These are phyloP conservation scores for Cynodonichthys magdalenae DNA, from an alignment of 2,797 vertebrate genomes.

Conservation along the genomic window DNA sequence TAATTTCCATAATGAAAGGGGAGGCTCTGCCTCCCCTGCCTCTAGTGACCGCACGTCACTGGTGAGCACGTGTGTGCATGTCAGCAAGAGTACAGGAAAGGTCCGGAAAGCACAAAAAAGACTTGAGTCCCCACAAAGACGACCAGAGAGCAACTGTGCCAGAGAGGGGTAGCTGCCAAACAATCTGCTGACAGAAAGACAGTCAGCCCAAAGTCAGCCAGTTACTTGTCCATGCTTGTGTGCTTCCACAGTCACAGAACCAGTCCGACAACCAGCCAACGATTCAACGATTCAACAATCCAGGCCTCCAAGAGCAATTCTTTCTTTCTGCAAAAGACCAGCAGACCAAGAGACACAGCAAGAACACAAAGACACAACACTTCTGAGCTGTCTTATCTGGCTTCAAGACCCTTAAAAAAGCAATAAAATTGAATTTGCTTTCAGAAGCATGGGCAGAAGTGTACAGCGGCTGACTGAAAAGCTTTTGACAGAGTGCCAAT, in stretches of 20 bases:
- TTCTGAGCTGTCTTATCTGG: slow-evolving; percentile 47
- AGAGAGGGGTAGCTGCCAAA: slow-evolving; percentile 62
- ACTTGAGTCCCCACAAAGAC: slow-evolving; percentile 56
- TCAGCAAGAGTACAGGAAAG: slow-evolving; percentile 30
- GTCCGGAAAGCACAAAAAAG: slow-evolving; percentile 59
- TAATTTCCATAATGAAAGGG: too few relatives aligned
- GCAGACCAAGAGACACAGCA: slow-evolving; percentile 48
- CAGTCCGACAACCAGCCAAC: slow-evolving; percentile 49
- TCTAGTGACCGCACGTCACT: too few relatives aligned
- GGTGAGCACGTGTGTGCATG: slow-evolving; percentile 11
- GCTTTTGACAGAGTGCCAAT: too few relatives aligned
- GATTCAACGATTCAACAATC: slow-evolving; percentile 48
- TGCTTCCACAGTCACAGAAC: slow-evolving; percentile 3
- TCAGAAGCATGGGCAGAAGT: slow-evolving; percentile 1
- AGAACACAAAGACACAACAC: slow-evolving; percentile 44
- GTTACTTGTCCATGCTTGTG: slow-evolving; percentile 12
- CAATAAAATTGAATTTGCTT: slow-evolving; percentile 12
- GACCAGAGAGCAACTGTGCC: slow-evolving; percentile 54
- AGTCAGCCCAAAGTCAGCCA: slow-evolving; percentile 54
- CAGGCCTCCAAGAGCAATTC: slow-evolving; percentile 63
- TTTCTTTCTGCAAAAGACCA: slow-evolving; percentile 67
- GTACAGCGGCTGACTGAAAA: slow-evolving; percentile 3
- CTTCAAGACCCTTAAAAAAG: slow-evolving; percentile 31
- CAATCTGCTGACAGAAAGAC: slow-evolving; percentile 54
- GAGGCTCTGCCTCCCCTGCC: too few relatives aligned